These are phyloP conservation scores for Lutraria rhynchaena DNA, from an alignment of 1,140 invertebrate genomes.

Conservation along the genomic window DNA sequence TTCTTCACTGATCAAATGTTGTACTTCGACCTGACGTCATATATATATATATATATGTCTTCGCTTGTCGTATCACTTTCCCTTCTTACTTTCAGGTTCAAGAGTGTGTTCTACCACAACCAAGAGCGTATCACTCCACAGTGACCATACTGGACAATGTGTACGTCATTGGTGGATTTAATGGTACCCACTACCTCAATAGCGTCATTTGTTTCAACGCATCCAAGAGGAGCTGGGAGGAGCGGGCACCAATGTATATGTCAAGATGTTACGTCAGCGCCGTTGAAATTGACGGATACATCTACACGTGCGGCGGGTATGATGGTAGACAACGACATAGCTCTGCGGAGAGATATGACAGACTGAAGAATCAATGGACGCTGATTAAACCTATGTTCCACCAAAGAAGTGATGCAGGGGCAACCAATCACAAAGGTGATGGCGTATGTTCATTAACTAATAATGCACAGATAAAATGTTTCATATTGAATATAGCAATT, in stretches of 20 bases:
- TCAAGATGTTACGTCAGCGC: slow-evolving; percentile 71
- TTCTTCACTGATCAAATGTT: no score
- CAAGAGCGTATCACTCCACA: slow-evolving; percentile 88
- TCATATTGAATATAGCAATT: no score
- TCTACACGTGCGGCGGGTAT: slow-evolving; percentile 90
- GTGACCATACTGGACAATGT: slow-evolving; percentile 87
- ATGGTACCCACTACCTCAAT: slow-evolving; percentile 78
- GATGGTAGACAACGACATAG: slow-evolving; percentile 93
- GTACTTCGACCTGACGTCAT: no score
- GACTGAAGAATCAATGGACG: slow-evolving; percentile 93
- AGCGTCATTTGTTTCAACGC: slow-evolving; percentile 73
- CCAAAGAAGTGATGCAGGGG: slow-evolving; percentile 89
- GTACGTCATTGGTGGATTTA: slow-evolving; percentile 87
- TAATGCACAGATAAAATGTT: no score
- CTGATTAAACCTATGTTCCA: slow-evolving; percentile 82
- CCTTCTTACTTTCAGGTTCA: no score
- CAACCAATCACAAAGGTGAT: slow-evolving; percentile 85
- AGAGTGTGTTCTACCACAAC: slow-evolving; percentile 46
- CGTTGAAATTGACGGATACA: slow-evolving; percentile 60
- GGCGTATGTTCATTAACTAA: no score
- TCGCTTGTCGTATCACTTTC: no score
- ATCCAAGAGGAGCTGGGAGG: slow-evolving; percentile 67
- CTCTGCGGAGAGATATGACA: slow-evolving; percentile 93
- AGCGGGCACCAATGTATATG: slow-evolving; percentile 74
- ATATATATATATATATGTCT: no score